phyloP scores from a whole-genome alignment of 2,797 vertebrate genomes.

The Anisognathus igniventris region DNA sequence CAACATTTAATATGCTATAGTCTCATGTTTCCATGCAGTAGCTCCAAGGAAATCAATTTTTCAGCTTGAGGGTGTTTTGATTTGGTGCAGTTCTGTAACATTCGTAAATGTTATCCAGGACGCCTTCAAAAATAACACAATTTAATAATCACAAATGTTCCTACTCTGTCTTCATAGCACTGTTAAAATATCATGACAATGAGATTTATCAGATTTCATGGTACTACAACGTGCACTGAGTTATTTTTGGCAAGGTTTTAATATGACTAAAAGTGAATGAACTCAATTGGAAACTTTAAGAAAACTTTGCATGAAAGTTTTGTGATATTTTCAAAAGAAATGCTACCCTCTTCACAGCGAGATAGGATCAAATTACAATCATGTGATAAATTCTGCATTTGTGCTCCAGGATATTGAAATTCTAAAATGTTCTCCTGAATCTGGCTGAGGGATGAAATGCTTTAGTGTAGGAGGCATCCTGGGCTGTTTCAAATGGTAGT shows the following conservation, averaged over 20 bases:
- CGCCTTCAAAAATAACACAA: conserved; percentile 51
- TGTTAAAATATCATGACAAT: conserved; percentile 47
- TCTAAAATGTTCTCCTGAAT: neutral
- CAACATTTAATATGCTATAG: conserved; percentile 22
- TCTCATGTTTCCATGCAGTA: neutral
- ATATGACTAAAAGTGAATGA: neutral
- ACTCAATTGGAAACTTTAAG: neutral
- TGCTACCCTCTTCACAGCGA: neutral
- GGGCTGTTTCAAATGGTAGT: neutral
- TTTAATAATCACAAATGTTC: conserved; percentile 62
- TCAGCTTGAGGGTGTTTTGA: conserved; percentile 35
- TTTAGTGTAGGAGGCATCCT: neutral
- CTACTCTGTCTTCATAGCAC: conserved; percentile 47
- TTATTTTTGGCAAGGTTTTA: conserved; percentile 23
- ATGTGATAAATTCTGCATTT: neutral
- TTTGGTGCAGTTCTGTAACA: conserved; percentile 22
- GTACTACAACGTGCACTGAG: neutral
- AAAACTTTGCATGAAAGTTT: neutral
- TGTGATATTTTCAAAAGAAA: neutral
- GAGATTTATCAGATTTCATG: conserved; percentile 57
- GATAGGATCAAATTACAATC: neutral
- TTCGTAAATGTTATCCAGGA: conserved; percentile 37
- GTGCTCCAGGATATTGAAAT: neutral
- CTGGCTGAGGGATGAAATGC: neutral
- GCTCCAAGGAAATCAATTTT: conserved; percentile 60